phyloP scores from a whole-genome alignment of 2,888 invertebrate genomes.

The Pycnomerus fuliginosus region DNA sequence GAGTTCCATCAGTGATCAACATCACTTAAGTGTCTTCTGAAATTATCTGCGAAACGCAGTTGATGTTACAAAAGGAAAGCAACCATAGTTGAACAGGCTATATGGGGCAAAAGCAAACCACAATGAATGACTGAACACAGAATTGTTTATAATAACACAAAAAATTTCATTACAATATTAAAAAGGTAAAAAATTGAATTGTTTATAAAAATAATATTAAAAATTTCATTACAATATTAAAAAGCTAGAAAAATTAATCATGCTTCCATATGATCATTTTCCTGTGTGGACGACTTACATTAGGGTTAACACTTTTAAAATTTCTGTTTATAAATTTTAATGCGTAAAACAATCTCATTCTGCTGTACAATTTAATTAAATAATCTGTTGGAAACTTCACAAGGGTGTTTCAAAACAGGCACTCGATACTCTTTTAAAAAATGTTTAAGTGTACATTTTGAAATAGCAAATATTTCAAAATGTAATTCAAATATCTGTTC shows the following conservation, averaged over 20 bases:
- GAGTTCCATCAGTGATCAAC: no score
- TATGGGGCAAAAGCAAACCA: no score
- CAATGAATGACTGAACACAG: no score
- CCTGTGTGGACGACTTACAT: background rate
- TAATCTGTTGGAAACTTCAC: background rate
- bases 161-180: no score
- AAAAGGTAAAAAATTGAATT: no score
- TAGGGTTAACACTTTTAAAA: background rate
- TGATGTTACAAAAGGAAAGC: no score
- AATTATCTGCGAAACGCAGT: no score
- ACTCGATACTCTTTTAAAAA: background rate
- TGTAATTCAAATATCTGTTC: background rate
- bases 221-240: no score
- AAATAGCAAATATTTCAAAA: background rate
- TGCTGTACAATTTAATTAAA: background rate
- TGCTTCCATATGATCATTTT: slow-evolving; percentile 1
- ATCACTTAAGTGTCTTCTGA: no score
- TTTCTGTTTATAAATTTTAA: background rate
- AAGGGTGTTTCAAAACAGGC: slow-evolving; percentile 1
- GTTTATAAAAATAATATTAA: no score
- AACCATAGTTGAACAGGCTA: no score
- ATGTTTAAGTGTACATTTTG: background rate
- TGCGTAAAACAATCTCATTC: background rate
- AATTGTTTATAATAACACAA: no score
- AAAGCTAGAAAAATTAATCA: background rate